These are phyloP conservation scores for Yponomeuta evonymella DNA, from an alignment of 2,888 invertebrate species.

Conservation along the genomic window DNA sequence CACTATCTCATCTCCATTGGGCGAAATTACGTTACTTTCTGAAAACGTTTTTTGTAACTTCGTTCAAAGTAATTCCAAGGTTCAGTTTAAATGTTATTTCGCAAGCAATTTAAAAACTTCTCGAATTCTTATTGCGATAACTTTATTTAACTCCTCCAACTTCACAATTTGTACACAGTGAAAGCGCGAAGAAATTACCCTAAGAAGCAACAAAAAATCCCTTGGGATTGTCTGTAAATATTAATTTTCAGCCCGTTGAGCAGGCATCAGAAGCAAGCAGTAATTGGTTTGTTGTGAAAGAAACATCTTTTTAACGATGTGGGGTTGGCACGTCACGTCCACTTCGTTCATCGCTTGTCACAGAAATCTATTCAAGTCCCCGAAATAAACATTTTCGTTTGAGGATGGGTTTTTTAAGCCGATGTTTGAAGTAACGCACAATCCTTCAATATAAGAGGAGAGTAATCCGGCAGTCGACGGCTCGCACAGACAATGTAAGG, in stretches of 20 bases:
- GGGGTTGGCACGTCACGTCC: conserved; percentile 43
- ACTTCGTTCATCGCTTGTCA: conserved; percentile 1
- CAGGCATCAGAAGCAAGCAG: conserved; percentile 45
- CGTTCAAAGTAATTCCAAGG: not conserved
- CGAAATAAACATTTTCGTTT: not conserved
- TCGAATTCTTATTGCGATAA: conserved; percentile 11
- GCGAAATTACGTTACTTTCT: not conserved
- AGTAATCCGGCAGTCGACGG: conserved; percentile 20
- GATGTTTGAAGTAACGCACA: conserved; percentile 1
- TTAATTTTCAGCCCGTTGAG: conserved; percentile 62
- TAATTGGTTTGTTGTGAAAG: conserved; percentile 39
- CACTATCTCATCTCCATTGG: conserved; percentile 4
- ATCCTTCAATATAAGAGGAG: not conserved
- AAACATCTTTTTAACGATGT: conserved; percentile 43
- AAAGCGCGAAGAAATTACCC: conserved; percentile 40
- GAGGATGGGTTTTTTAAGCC: not conserved
- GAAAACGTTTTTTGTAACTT: not conserved
- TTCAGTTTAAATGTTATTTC: conserved; percentile 4
- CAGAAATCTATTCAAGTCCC: conserved; percentile 9
- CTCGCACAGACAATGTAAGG: conserved; percentile 40
- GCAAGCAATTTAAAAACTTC: conserved; percentile 9
- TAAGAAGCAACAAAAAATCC: conserved; percentile 43
- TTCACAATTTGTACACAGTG: conserved; percentile 29
- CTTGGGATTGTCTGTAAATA: conserved; percentile 44
- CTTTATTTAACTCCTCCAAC: conserved; percentile 5